Conservation (phyloP, 2,113 vertebrate species). For the chimpanzee (Pan troglodytes) region NHGRI_mPanTro3-v2.1_pri NC_072421.2:89267501-89268000, state of each 20-base stretch:
- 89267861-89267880: too few relatives aligned
- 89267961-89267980: too few relatives aligned
- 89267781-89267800: conserved; percentile 42
- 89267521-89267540: rapidly evolving
- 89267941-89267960: too few relatives aligned
- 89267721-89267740: neutral
- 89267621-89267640: neutral
- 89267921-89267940: too few relatives aligned
- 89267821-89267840: too few relatives aligned
- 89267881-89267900: too few relatives aligned
- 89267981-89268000: too few relatives aligned
- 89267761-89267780: conserved; percentile 38
- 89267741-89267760: conserved; percentile 36
- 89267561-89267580: neutral
- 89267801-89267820: neutral
- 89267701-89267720: neutral
- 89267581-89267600: neutral
- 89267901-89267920: too few relatives aligned
- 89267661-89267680: neutral
- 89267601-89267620: neutral
- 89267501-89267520: neutral
- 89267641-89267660: conserved; percentile 16
- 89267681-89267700: neutral
- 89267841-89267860: too few relatives aligned
- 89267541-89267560: neutral